Percentiles rank a stretch among this genome's conserved stretches.
These are phyloP conservation scores for Cheilosia urbana DNA, from an alignment of 2,888 invertebrate genomes.

Conservation along the genomic window DNA sequence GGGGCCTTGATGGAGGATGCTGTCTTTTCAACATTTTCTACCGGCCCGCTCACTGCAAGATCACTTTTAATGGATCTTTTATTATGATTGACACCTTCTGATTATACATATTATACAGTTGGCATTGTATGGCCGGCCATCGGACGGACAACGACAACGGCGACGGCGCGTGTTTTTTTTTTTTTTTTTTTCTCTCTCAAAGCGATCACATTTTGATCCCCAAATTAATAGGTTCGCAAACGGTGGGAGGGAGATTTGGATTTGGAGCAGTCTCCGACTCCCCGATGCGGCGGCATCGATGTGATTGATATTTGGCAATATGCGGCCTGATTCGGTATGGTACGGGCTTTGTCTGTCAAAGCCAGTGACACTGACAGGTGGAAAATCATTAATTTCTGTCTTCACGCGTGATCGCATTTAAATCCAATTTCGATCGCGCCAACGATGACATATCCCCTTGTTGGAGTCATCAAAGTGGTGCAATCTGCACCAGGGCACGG, in stretches of 20 bases:
- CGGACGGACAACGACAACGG: background rate
- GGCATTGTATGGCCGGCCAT: constrained; percentile 45
- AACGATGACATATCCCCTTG: constrained; percentile 54
- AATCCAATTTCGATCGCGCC: constrained; percentile 66
- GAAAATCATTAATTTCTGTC: constrained; percentile 59
- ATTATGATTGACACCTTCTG: constrained; percentile 77
- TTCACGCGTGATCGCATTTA: constrained; percentile 68
- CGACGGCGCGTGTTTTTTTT: background rate
- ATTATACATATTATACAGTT: constrained; percentile 76
- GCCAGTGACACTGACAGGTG: constrained; percentile 62
- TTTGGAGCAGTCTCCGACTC: constrained; percentile 24
- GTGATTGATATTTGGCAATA: constrained; percentile 68
- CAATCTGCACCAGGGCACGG: constrained; percentile 13
- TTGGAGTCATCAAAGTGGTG: constrained; percentile 37
- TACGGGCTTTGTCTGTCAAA: constrained; percentile 56
- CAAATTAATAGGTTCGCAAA: constrained; percentile 82
- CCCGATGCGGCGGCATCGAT: constrained; percentile 51
- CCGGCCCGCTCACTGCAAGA: constrained; percentile 36
- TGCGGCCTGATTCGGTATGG: constrained; percentile 48
- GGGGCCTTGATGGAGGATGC: constrained; percentile 67
- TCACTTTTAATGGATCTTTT: constrained; percentile 73
- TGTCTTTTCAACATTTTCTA: constrained; percentile 44
- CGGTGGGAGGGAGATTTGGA: constrained; percentile 30
- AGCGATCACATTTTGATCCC: constrained; percentile 77
- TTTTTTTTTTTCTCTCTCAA: constrained; percentile 34